Evolutionary conservation across 92 coral and sea anemone genomes (phyloP).

Genomic region (Zoanthus sociatus): DNA sequence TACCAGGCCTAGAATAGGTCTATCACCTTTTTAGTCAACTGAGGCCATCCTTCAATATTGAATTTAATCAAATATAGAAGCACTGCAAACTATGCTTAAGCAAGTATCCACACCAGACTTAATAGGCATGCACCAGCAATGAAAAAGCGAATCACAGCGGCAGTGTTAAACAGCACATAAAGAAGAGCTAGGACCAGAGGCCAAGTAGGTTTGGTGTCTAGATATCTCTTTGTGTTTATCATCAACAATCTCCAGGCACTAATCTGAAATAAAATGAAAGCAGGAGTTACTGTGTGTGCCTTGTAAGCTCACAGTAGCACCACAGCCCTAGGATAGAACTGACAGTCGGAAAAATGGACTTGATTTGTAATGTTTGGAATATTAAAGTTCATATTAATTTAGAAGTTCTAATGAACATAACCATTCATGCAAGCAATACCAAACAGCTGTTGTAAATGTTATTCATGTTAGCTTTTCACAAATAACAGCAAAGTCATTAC

Average conservation of each 20-base stretch:
- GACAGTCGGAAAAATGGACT: slow-evolving; percentile 4
- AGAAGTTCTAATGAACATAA: too few relatives aligned
- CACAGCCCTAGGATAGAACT: slow-evolving; percentile 37
- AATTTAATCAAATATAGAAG: not conserved
- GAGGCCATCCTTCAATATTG: not conserved
- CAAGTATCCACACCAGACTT: slow-evolving; percentile 59
- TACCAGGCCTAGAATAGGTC: too few relatives aligned
- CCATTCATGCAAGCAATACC: too few relatives aligned
- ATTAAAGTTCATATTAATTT: too few relatives aligned
- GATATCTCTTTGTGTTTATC: slow-evolving; percentile 58
- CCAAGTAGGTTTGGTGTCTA: slow-evolving; percentile 72
- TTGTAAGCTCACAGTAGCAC: slow-evolving; percentile 40
- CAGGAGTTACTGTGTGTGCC: slow-evolving; percentile 87
- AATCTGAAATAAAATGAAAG: slow-evolving; percentile 91
- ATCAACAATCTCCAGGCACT: slow-evolving; percentile 72
- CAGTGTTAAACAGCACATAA: slow-evolving; percentile 73
- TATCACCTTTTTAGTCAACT: not conserved
- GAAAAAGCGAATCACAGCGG: slow-evolving; percentile 74
- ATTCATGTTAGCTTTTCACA: too few relatives aligned
- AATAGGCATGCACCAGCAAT: slow-evolving; percentile 62
- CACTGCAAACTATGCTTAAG: not conserved
- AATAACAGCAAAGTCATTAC: too few relatives aligned
- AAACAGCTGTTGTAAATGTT: too few relatives aligned
- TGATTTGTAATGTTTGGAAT: not conserved
- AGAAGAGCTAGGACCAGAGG: slow-evolving; percentile 72